Evolutionary conservation across 2,888 invertebrate species (phyloP), one percentile per base, ranked within the genome.

Genomic region (Anticlea derivata): DNA sequence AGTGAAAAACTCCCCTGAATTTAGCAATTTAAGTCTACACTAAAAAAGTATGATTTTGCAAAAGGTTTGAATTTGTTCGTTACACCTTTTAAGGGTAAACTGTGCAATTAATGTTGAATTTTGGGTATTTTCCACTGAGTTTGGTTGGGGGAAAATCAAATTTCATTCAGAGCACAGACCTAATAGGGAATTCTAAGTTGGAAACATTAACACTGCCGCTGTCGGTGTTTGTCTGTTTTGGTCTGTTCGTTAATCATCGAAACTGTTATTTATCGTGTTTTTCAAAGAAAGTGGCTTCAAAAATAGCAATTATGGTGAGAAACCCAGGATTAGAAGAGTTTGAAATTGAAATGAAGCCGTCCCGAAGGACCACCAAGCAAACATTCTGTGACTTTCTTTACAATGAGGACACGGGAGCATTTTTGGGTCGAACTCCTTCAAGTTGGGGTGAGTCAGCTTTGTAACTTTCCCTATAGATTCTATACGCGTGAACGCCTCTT

Each of bases 361-460:
- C 57, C 2, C 73, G 72, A 40, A 70, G 66, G 45, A 60, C 65
- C 5, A 55, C 62, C 7, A 74, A 63, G 43, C 70, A 74, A 45
- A 74, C 69, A 51, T 70, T 76, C 52, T 60, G 60, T 13, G 66
- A 68, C 45, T 80, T 76, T 61, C 58, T 91, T 24, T 91, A 86
- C 66, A 80, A 92, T 67, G 82, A 83, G 41, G 81, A 89, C 17
- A 82, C 83, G 0, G 84, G 89, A 48, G 75, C 75, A 43, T 64
- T 91, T 59, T 71, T 92, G 50, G 91, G 92, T 56, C 80, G 92
- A 63, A 90, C 91, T 27, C 78, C 82, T 50, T 74, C 80, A 73
- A 86, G 90, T 73, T 92, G 92, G 92, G 91, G 92, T 92, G 63
- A 85, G 87, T 80, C 51, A 63, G 63, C 61, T 63, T 58, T 24